These are phyloP conservation scores for Arnoldichthys spilopterus DNA, from an alignment of 2,797 vertebrate genomes.

Conservation along the genomic window DNA sequence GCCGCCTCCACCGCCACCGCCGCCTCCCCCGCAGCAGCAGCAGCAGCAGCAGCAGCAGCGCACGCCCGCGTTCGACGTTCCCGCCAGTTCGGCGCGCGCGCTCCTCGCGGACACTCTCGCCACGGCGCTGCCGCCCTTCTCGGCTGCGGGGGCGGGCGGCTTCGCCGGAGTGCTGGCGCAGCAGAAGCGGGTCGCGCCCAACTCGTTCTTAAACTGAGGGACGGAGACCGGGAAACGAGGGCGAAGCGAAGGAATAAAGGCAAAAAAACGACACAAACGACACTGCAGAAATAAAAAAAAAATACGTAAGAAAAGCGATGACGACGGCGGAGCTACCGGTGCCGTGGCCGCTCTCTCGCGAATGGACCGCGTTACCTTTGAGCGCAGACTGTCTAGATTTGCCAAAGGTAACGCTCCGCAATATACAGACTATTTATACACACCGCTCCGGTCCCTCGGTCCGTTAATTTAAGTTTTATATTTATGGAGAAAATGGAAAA, in stretches of 20 bases:
- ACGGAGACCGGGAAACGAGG: no score
- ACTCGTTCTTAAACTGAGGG: slow-evolving; percentile 77
- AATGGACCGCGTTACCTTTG: slow-evolving; percentile 71
- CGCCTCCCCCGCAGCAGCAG: slow-evolving; percentile 66
- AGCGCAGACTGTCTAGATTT: slow-evolving; percentile 70
- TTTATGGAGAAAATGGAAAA: slow-evolving; percentile 71
- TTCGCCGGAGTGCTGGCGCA: slow-evolving; percentile 74
- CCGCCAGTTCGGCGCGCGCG: slow-evolving; percentile 66
- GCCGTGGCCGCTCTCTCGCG: slow-evolving; percentile 35
- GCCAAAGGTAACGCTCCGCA: slow-evolving; percentile 72
- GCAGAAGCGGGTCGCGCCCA: slow-evolving; percentile 75
- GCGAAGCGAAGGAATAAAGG: neutral
- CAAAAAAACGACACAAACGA: slow-evolving; percentile 5
- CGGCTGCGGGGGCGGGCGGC: slow-evolving; percentile 66
- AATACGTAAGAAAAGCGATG: slow-evolving; percentile 65
- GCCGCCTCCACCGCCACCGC: slow-evolving; percentile 60
- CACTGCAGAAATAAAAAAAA: slow-evolving; percentile 12
- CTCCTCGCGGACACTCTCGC: slow-evolving; percentile 77
- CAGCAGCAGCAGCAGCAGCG: slow-evolving; percentile 69
- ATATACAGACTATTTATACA: slow-evolving; percentile 73
- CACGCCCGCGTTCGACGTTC: slow-evolving; percentile 63
- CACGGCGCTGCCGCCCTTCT: slow-evolving; percentile 72
- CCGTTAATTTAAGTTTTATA: slow-evolving; percentile 78
- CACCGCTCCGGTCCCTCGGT: slow-evolving; percentile 66
- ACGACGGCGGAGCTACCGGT: no score